Evolutionary conservation across 2,113 vertebrate genomes (phyloP).

Genomic region (Rattus norvegicus): DNA sequence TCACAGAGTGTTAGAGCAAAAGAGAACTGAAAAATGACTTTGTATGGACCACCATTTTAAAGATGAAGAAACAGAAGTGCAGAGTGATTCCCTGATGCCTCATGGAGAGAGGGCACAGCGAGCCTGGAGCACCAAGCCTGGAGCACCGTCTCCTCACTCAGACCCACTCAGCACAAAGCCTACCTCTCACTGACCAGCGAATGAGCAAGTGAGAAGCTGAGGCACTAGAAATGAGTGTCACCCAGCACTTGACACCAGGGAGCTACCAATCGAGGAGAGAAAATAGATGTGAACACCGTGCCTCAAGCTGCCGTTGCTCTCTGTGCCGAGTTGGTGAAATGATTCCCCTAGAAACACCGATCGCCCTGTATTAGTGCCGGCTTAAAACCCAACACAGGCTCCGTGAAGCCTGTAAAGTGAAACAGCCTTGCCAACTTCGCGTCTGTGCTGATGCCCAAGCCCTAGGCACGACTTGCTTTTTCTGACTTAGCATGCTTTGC

Average conservation of each 20-base stretch:
- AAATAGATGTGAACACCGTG: neutral
- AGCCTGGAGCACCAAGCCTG: no score
- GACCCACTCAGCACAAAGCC: neutral
- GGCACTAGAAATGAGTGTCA: neutral
- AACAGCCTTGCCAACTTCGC: neutral
- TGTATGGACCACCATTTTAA: constrained; percentile 10
- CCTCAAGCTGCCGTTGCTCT: neutral
- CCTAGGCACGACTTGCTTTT: neutral
- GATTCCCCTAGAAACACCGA: neutral
- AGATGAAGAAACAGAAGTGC: constrained; percentile 6
- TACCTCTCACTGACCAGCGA: neutral
- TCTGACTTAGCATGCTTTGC: neutral
- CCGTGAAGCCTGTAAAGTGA: neutral
- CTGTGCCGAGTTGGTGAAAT: neutral
- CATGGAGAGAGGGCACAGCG: neutral
- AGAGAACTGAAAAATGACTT: constrained; percentile 67
- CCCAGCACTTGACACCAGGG: neutral
- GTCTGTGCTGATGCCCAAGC: neutral
- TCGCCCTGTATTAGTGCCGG: neutral
- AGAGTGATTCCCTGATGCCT: neutral
- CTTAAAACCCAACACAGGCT: neutral
- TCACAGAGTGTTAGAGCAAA: constrained; percentile 60
- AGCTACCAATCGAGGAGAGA: neutral
- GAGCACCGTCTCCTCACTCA: neutral
- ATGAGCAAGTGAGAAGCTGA: neutral